Percentiles rank a stretch among this genome's conserved stretches.
Evolutionary conservation across 2,113 vertebrate species (phyloP).

Genomic region (Pitta sordida): DNA sequence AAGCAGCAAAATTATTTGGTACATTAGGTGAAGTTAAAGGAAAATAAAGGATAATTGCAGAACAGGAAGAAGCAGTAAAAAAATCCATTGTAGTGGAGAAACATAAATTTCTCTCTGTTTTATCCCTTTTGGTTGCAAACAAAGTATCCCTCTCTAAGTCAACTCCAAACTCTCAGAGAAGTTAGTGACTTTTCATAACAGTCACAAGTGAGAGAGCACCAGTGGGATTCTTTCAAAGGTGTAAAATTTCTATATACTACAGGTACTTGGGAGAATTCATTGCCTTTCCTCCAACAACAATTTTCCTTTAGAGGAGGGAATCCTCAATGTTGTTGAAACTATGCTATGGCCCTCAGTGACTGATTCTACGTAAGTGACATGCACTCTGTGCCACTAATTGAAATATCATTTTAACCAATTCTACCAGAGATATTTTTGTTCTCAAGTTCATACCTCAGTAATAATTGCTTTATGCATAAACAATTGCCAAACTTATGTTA

Average conservation of each 20-base stretch:
- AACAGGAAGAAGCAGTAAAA: neutral
- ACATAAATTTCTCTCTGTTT: neutral
- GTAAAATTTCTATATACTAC: neutral
- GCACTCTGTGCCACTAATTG: neutral
- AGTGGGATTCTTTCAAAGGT: neutral
- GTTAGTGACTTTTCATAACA: neutral
- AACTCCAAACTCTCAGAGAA: neutral
- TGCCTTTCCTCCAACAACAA: neutral
- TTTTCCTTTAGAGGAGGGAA: neutral
- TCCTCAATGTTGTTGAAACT: neutral
- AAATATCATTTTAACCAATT: neutral
- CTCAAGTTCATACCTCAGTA: neutral
- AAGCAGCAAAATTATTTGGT: neutral
- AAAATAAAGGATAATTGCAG: neutral
- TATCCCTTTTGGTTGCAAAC: neutral
- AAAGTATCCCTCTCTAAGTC: neutral
- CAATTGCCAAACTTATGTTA: too few species aligned
- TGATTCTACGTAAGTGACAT: neutral
- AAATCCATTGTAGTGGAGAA: neutral
- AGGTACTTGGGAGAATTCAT: neutral
- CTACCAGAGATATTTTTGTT: neutral
- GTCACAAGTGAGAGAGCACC: neutral
- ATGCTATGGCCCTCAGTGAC: neutral
- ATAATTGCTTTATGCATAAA: neutral
- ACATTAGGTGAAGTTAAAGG: neutral